Evolutionary conservation across 2,888 invertebrate genomes (phyloP).

Genomic region (Lutraria lutraria): DNA sequence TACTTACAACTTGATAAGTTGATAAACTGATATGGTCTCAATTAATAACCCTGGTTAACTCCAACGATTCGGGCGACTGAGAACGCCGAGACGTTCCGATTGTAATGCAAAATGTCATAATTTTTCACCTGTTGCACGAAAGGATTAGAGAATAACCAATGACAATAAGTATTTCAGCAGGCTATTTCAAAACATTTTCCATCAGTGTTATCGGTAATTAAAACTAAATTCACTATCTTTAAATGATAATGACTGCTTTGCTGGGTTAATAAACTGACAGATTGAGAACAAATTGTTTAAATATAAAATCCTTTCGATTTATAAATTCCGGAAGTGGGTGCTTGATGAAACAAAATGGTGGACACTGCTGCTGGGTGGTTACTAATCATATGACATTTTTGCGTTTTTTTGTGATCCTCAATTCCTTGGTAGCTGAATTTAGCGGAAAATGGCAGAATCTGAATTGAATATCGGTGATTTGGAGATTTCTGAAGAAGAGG

Average conservation of each 20-base stretch:
- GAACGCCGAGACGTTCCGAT: too few relatives aligned
- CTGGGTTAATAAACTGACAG: not conserved
- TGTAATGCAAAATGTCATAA: conserved; percentile 8
- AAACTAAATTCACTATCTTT: not conserved
- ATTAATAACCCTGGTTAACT: too few relatives aligned
- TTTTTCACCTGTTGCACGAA: conserved; percentile 15
- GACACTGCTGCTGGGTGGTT: conserved; percentile 33
- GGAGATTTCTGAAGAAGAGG: conserved; percentile 50
- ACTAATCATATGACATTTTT: conserved; percentile 33
- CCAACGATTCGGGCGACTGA: too few relatives aligned
- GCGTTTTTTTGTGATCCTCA: not conserved
- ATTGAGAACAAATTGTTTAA: not conserved
- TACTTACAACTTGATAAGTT: too few relatives aligned
- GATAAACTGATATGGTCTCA: too few relatives aligned
- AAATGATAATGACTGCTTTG: not conserved
- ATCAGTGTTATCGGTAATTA: not conserved
- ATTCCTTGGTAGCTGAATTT: not conserved
- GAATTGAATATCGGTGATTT: conserved; percentile 24
- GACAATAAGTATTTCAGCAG: not conserved
- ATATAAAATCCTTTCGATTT: conserved; percentile 25
- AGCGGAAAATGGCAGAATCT: conserved; percentile 44
- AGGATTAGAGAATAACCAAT: not conserved
- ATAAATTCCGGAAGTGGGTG: conserved; percentile 52
- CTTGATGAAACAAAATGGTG: conserved; percentile 53
- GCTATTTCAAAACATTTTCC: not conserved